Base-by-base conservation (phyloP, 2,113 vertebrate species). In the Craseonycteris thonglongyai region DNA sequence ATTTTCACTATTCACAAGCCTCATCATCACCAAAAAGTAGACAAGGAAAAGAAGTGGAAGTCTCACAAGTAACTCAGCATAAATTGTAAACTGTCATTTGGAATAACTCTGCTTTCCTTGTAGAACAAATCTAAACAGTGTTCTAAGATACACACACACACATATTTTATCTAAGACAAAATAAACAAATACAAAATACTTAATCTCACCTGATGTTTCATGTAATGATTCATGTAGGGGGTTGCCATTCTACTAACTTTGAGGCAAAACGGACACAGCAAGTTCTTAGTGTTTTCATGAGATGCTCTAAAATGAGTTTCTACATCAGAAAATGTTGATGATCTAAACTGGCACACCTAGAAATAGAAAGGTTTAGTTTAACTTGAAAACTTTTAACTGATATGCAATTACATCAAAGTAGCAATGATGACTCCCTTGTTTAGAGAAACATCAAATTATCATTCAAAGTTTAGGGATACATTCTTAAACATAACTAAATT, bases 211-310 rank as follows among this genome's bases (percentile, higher is more conserved):
- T 99, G 99, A 98, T 99, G 99, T 83, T 98, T 99, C 99, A 99
- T 99, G 97, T 99, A 99, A 97, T 99, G 99, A 89, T 99, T 99
- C 99, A 99, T 99, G 96, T 99, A 99, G 0, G 99, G 98, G n/a
- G 99, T 98, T 98, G 99, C 98, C 92, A 98, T 99, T 98, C 98
- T 99, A 78, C 99, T 98, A 89, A 99, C 99, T 98, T 99, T 99
- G 95, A 99, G 99, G 97, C 99, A 99, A 98, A 99, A 99, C 0
- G 99, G 99, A 97, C 99, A 99, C 0, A 99, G 98, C 96, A 99
- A 98, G 95, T 99, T 98, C 97, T 99, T 99, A n/a, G 99, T 99
- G 96, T 99, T 99, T 98, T 99, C 99, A 90, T 99, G 99, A 83
- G 97, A 97, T 26, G 96, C 96, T 97, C 99, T 99, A 98, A 99